These are phyloP conservation scores for Prietella phreatophila DNA, from an alignment of 2,113 vertebrate species.

Conservation along the genomic window DNA sequence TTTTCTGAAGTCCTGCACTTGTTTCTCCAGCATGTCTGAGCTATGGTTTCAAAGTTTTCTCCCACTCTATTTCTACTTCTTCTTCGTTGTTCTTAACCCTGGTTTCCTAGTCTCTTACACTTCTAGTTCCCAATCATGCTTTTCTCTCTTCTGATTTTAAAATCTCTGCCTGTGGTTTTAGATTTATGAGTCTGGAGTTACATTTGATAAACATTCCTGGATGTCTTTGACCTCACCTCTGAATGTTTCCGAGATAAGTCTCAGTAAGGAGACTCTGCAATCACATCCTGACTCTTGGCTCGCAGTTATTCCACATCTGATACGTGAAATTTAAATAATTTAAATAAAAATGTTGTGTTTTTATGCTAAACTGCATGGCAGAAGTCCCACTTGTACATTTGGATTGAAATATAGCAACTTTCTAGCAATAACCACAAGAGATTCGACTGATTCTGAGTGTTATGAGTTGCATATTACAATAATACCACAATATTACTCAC, in stretches of 20 bases:
- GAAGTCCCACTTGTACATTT: not conserved
- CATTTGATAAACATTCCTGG: constrained; percentile 12
- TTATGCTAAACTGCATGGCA: not conserved
- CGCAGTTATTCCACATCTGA: not conserved
- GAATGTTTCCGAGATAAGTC: not conserved
- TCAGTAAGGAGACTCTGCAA: not conserved
- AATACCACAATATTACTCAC: not conserved
- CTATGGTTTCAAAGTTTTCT: not conserved
- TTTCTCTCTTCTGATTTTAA: not conserved
- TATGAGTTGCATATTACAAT: constrained; percentile 1
- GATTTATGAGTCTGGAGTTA: constrained; percentile 20
- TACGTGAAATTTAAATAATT: not conserved
- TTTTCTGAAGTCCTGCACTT: constrained; percentile 9
- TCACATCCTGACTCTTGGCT: not conserved
- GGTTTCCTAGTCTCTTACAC: not conserved
- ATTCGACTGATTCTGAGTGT: not conserved
- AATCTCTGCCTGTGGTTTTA: not conserved
- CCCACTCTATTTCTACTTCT: not conserved
- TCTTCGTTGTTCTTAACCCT: not conserved
- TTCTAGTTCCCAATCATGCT: not conserved
- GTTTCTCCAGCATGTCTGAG: not conserved
- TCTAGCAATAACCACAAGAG: not conserved
- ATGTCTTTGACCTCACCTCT: constrained; percentile 26
- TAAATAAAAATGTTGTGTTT: not conserved
- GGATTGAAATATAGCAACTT: not conserved